Base-by-base conservation (phyloP, 2,888 invertebrate genomes). In the Eueremaeus valkanovi region DNA sequence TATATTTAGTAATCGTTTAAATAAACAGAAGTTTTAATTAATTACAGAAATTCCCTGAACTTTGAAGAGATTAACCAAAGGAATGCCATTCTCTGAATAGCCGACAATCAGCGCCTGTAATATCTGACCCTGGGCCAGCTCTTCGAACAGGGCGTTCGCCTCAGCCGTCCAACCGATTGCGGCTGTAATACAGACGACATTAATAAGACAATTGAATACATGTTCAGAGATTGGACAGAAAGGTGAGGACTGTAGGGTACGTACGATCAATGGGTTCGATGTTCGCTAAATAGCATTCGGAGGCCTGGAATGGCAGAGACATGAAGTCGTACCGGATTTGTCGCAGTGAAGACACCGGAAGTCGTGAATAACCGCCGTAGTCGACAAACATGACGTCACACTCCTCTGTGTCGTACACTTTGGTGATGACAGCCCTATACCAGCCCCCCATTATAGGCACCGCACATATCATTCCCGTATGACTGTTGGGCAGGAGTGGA, bases 291-390 rank as follows among this genome's bases (percentile, higher is more conserved):
- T 90, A 88, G 83, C 96, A 94, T 86, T 99, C 98, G 72, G 93
- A 91, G 76, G 97, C 94, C 88, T 98, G 97, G 88, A 98, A 98
- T 74, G 98, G 98, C 83, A 97, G 87, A 76, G 90, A 87, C 88
- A 96, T 90, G 84, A 95, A 96, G 85, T 98, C 78, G 76, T 73
- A 84, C 84, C 85, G 88, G 80, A 99, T 95, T 86, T 97, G 95
- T 82, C 93, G 89, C 82, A 98, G 88, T 79, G 89, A 87, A 75
- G 88, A 86, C 80, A 90, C 90, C 80, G 89, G 88, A 75, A 95
- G 88, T 76, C 88, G 88, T 81, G 90, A 88, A 84, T 92, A 98
- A 73, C 98, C 98, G 72, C 99, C 99, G 81, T 93, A 94, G 86
- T 99, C 99, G 73, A 98, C 89, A 83, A 93, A 90, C 84, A 91